Evolutionary conservation across 2,797 vertebrate genomes (phyloP).

Genomic region (Carduelis carduelis): DNA sequence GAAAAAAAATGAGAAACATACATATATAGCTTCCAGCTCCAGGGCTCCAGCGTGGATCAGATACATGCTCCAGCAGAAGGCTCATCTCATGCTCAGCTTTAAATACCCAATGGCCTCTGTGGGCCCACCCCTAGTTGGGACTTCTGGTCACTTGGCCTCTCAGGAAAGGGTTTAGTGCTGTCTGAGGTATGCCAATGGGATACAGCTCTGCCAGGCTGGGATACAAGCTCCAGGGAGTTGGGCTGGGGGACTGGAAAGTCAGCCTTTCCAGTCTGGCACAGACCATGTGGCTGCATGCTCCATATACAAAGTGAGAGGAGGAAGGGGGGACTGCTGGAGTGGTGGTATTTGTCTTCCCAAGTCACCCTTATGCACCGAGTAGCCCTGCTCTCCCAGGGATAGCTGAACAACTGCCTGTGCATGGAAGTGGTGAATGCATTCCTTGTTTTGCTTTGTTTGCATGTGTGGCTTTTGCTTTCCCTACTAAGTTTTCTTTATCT

Average conservation of each 20-base stretch:
- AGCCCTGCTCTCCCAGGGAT: not conserved
- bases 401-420: not conserved
- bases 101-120: not conserved
- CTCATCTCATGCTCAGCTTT: rapidly evolving
- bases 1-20: not conserved
- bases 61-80: rapidly evolving
- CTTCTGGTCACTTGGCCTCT: not conserved
- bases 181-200: too few relatives aligned
- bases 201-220: not conserved
- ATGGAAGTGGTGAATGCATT: not conserved
- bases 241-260: too few relatives aligned
- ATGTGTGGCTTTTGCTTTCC: not conserved
- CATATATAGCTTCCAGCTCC: not conserved
- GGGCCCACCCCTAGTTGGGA: too few relatives aligned
- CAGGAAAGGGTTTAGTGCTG: rapidly evolving
- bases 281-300: not conserved
- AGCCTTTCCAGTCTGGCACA: not conserved
- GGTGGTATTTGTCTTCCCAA: not conserved
- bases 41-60: rapidly evolving
- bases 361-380: rapidly evolving
- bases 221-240: too few relatives aligned
- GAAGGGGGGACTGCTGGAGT: not conserved
- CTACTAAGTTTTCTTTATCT: not conserved
- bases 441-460: not conserved
- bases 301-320: not conserved